A percentile compares a stretch with the other conserved stretches of the same genome.
Evolutionary conservation across 2,888 invertebrate genomes (phyloP).

Genomic region (Zonitis immaculata): DNA sequence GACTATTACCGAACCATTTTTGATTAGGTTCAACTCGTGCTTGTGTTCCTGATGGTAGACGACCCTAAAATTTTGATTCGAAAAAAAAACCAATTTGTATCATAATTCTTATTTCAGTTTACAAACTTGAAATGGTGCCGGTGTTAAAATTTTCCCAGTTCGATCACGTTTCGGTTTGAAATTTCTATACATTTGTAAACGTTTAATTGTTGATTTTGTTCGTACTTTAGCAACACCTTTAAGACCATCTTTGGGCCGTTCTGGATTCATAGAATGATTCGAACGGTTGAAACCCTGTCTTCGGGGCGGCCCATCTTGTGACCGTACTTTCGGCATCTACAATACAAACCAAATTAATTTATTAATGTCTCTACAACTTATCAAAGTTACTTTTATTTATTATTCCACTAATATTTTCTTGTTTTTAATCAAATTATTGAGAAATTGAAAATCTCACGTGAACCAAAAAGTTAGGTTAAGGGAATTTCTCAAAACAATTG

Average conservation of each 20-base stretch:
- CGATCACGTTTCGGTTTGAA: constrained; percentile 92
- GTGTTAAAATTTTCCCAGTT: constrained; percentile 82
- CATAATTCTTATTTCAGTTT: background rate
- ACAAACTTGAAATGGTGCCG: constrained; percentile 88
- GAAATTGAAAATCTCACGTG: background rate
- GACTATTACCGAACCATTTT: constrained; percentile 98
- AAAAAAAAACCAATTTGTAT: background rate
- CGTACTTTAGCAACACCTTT: constrained; percentile 82
- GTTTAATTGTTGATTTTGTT: constrained; percentile 90
- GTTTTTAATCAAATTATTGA: background rate
- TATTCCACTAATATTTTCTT: no score
- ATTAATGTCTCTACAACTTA: no score
- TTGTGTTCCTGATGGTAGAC: constrained; percentile 80
- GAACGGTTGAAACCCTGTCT: constrained; percentile 82
- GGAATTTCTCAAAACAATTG: background rate
- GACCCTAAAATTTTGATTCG: constrained; percentile 53
- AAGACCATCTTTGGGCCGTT: constrained; percentile 70
- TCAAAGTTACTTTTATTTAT: background rate
- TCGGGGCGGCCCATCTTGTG: constrained; percentile 68
- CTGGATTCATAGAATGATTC: constrained; percentile 93
- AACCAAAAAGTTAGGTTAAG: background rate
- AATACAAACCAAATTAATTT: background rate
- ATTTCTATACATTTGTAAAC: constrained; percentile 97
- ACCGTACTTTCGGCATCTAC: constrained; percentile 74
- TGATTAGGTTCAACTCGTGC: constrained; percentile 96